Evolutionary conservation across 2,888 invertebrate species (phyloP).

Genomic region (Rhorus exstirpatorius): DNA sequence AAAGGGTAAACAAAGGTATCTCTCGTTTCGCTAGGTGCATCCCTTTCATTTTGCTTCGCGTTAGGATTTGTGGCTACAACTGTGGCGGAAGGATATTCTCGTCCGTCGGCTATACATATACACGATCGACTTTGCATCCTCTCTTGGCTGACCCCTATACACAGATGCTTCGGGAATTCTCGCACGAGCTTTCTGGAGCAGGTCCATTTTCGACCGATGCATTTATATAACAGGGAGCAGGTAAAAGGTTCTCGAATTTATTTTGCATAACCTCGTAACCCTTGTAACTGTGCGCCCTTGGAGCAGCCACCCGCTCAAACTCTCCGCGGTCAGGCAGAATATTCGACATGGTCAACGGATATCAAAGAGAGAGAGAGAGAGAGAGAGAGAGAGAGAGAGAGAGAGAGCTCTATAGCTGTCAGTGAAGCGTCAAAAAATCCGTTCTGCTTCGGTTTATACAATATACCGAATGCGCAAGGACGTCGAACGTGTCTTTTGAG

Average conservation of each 20-base stretch:
- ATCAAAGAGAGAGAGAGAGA: not conserved
- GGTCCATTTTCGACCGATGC: slow-evolving; percentile 49
- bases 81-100: slow-evolving; percentile 64
- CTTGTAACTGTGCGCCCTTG: slow-evolving; percentile 54
- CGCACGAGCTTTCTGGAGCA: slow-evolving; percentile 64
- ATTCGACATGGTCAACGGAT: slow-evolving; percentile 19
- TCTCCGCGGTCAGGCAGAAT: slow-evolving; percentile 17
- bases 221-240: slow-evolving; percentile 70
- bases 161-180: slow-evolving; percentile 7
- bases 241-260: slow-evolving; percentile 76
- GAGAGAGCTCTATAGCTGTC: slow-evolving; percentile 54
- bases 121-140: slow-evolving; percentile 28
- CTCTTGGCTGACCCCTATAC: not conserved
- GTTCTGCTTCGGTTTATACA: slow-evolving; percentile 80
- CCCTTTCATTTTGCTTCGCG: slow-evolving; percentile 55
- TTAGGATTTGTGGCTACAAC: slow-evolving; percentile 62
- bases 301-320: slow-evolving; percentile 58
- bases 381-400: no score
- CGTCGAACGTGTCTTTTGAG: slow-evolving; percentile 75
- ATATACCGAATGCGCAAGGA: slow-evolving; percentile 76
- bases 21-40: slow-evolving; percentile 66
- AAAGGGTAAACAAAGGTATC: slow-evolving; percentile 73
- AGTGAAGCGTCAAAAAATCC: slow-evolving; percentile 76
- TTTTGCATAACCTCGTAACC: slow-evolving; percentile 83
- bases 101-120: slow-evolving; percentile 65